A percentile compares a stretch with the other conserved stretches of the same genome.
Evolutionary conservation across 2,797 vertebrate species (phyloP).

Genomic region (Xyrichtys novacula): DNA sequence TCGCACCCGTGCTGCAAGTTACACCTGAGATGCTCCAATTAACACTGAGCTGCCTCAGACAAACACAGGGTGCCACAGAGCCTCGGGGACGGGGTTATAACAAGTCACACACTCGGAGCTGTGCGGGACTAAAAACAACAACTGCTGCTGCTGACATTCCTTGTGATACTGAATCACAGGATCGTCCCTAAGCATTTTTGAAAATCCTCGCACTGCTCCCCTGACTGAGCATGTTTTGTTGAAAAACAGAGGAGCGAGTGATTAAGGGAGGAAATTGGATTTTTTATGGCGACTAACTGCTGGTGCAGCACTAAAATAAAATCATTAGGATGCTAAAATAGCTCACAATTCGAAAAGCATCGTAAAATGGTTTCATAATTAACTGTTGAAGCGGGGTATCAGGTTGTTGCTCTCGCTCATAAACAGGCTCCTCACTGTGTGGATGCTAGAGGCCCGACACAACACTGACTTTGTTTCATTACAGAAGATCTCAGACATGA

Average conservation of each 20-base stretch:
- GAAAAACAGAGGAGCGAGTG: conserved; percentile 2
- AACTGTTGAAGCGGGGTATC: background rate
- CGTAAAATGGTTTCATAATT: conserved; percentile 1
- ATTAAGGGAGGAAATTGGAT: conserved; percentile 11
- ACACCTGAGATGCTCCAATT: conserved; percentile 76
- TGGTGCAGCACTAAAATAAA: conserved; percentile 13
- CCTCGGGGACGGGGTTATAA: conserved; percentile 47
- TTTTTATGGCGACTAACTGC: conserved; percentile 17
- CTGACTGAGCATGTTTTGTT: background rate
- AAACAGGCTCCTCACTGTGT: background rate
- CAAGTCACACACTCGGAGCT: conserved; percentile 29
- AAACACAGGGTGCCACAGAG: conserved; percentile 52
- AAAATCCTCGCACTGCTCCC: background rate
- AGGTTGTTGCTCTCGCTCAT: background rate
- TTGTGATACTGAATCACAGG: conserved; percentile 32
- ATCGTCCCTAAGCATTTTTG: conserved; percentile 8
- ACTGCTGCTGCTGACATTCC: conserved; percentile 30
- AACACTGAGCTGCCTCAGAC: conserved; percentile 55
- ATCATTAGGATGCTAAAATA: conserved; percentile 14
- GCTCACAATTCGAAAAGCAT: background rate
- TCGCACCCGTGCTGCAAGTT: conserved; percentile 21
- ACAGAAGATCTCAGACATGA: conserved; percentile 29
- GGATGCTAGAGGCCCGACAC: conserved; percentile 16
- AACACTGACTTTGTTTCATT: conserved; percentile 29
- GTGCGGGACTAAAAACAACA: conserved; percentile 54